Evolutionary conservation across 2,113 vertebrate species (phyloP).

Genomic region (Pseudorectes ferrugineus): DNA sequence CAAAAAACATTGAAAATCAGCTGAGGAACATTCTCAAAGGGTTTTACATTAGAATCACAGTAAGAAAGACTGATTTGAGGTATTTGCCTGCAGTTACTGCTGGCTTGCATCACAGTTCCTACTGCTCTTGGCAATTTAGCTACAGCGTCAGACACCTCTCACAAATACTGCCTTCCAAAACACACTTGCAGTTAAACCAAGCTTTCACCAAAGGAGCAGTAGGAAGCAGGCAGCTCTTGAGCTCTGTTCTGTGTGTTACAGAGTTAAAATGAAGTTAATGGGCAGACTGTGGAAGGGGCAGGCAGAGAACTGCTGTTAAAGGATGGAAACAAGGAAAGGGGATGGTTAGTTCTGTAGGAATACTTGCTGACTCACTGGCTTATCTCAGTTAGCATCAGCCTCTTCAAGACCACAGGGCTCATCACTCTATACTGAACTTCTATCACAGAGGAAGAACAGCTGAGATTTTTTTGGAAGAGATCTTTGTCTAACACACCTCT

Average conservation of each 20-base stretch:
- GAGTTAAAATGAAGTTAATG: background rate
- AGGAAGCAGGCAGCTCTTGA: background rate
- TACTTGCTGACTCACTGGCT: background rate
- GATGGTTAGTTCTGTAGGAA: background rate
- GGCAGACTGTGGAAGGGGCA: background rate
- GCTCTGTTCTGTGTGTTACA: background rate
- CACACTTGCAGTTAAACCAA: background rate
- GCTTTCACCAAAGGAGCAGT: background rate
- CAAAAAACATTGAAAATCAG: background rate
- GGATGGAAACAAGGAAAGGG: background rate
- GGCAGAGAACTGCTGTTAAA: background rate
- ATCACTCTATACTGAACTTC: constrained; percentile 30
- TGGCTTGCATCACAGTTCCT: background rate
- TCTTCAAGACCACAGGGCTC: background rate
- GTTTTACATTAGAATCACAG: background rate
- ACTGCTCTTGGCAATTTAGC: background rate
- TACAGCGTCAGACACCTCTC: background rate
- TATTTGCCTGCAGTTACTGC: background rate
- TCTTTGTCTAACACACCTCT: constrained; percentile 32
- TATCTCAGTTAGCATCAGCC: background rate
- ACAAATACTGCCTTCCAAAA: background rate
- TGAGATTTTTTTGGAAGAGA: background rate
- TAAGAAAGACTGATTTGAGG: background rate
- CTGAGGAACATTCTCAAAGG: background rate
- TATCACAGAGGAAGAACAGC: background rate